These are phyloP conservation scores for Tiliacea aurago DNA, from an alignment of 2,888 invertebrate species.

Conservation along the genomic window DNA sequence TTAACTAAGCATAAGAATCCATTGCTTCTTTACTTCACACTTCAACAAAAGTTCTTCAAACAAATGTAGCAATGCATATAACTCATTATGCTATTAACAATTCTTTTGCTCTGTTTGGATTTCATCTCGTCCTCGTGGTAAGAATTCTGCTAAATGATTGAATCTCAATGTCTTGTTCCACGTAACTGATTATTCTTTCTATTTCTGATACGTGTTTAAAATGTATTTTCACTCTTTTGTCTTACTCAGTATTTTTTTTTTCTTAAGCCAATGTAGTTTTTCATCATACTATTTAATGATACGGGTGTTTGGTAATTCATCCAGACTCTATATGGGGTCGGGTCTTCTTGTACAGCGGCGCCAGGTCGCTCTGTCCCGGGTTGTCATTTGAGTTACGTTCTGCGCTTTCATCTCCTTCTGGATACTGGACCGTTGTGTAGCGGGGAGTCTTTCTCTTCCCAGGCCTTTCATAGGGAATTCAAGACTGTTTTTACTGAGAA, in stretches of 20 bases:
- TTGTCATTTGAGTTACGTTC: too few relatives aligned
- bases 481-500: too few relatives aligned
- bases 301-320: too few relatives aligned
- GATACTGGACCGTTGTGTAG: too few relatives aligned
- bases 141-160: slow-evolving; percentile 2
- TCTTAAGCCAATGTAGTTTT: neutral
- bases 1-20: neutral
- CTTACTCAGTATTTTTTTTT: neutral
- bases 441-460: too few relatives aligned
- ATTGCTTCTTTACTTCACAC: neutral
- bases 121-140: neutral
- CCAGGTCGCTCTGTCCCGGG: too few relatives aligned
- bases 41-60: neutral
- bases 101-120: neutral
- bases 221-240: neutral
- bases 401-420: too few relatives aligned
- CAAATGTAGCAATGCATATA: neutral
- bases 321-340: too few relatives aligned
- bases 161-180: neutral
- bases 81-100: neutral
- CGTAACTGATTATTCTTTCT: neutral
- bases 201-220: neutral
- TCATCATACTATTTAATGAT: neutral
- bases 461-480: too few relatives aligned
- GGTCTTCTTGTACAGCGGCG: too few relatives aligned